Conservation (phyloP, 1,140 invertebrate species). For the Pseudomyrmex pallidus region DNA sequence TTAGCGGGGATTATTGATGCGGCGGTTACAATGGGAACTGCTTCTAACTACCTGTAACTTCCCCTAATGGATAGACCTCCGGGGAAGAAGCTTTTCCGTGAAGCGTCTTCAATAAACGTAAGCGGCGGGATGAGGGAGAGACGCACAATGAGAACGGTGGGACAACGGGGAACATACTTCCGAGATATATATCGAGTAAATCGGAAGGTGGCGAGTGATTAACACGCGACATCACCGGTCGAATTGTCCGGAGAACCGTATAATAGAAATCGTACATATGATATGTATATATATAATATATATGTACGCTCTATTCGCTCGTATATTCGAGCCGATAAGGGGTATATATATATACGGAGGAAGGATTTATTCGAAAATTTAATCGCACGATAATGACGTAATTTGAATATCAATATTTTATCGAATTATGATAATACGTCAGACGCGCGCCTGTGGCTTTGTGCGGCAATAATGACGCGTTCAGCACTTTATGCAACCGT, state of each 20-base stretch:
- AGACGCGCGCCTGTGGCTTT: background rate
- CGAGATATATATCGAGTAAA: slow-evolving; percentile 5
- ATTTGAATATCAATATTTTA: background rate
- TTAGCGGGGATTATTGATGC: slow-evolving; percentile 73
- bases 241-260: background rate
- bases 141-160: background rate
- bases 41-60: slow-evolving; percentile 69
- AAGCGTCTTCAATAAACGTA: slow-evolving; percentile 21
- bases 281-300: too few relatives aligned
- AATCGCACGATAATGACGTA: background rate
- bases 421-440: background rate
- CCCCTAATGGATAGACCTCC: slow-evolving; percentile 68
- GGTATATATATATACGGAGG: background rate
- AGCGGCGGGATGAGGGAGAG: background rate
- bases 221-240: background rate
- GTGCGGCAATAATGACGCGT: too few relatives aligned
- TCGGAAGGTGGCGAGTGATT: slow-evolving; percentile 12
- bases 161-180: slow-evolving; percentile 9
- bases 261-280: background rate
- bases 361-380: background rate
- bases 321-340: too few relatives aligned
- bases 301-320: too few relatives aligned
- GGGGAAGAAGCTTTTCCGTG: slow-evolving; percentile 34
- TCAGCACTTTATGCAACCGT: too few relatives aligned
- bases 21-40: slow-evolving; percentile 64